Base-by-base conservation (phyloP, 2,113 vertebrate genomes). In the Corythornis cristatus region DNA sequence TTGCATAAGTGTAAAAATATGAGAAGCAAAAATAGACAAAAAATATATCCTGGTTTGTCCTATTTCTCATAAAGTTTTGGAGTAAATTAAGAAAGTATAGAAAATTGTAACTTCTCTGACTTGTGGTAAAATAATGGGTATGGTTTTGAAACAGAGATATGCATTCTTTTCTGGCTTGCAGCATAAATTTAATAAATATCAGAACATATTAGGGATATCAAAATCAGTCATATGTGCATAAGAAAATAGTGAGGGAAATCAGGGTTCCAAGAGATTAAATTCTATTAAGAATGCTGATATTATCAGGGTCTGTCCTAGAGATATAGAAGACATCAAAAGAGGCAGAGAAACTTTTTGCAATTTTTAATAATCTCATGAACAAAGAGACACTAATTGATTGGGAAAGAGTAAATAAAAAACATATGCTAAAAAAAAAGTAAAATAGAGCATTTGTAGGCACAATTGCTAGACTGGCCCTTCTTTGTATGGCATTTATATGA, bases 241-340 rank as follows among this genome's bases (percentile, higher is more conserved):
- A 89, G 66, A 66, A 78, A 53, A 17, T 56, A 57, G 25, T 28
- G 31, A 22, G 3, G 46, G 5, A 89, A 83, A 83, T 85, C 58
- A 57, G n/a, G 21, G 29, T 67, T 87, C 46, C 23, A 66, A 80
- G 72, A 58, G 77, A 89, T 85, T 79, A 10, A 45, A 50, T 45
- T 67, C 6, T 46, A 58, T 79, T 72, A 82, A 86, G 46, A 82
- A 86, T 67, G 43, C 9, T 89, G 43, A 58, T 82, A 60, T 70
- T 91, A 87, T 80, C 67, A 60, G 19, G n/a, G 25, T 11, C 31
- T 77, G 81, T 85, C 9, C 40, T 60, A 70, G 46, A 76, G 31
- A 80, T 90, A 73, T 15, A 73, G n/a, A 54, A 91, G n/a, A 83
- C 85, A 89, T 93, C 73, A 93, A 96, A 96, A 85, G 92, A 90